These are phyloP conservation scores for Cyphomyrmex costatus DNA, from an alignment of 1,140 invertebrate species.

Conservation along the genomic window DNA sequence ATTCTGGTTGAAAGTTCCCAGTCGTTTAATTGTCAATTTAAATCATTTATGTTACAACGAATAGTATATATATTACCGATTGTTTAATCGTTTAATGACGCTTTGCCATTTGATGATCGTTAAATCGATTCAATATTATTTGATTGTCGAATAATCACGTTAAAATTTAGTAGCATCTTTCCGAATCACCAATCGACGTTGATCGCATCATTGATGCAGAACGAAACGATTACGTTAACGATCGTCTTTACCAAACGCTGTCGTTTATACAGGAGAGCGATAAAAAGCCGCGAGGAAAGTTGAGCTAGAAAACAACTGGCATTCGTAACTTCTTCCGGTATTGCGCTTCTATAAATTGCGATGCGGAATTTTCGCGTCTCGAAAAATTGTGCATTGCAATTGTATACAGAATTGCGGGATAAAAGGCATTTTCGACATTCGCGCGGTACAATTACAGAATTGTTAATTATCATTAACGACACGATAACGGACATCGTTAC, in stretches of 20 bases:
- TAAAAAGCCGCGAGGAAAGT: conserved; percentile 51
- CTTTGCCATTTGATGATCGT: background rate
- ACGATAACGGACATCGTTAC: conserved; percentile 1
- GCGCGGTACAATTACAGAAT: background rate
- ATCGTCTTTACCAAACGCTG: conserved; percentile 23
- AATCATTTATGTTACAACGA: conserved; percentile 1
- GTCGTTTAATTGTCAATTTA: conserved; percentile 42
- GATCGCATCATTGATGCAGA: conserved; percentile 36
- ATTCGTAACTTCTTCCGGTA: conserved; percentile 37
- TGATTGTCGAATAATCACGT: background rate
- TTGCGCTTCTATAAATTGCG: conserved; percentile 32
- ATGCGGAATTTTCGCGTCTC: background rate
- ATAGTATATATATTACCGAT: background rate
- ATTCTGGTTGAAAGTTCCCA: background rate
- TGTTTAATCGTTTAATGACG: background rate
- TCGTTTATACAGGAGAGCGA: conserved; percentile 2
- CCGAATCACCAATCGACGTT: background rate
- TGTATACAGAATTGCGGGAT: background rate
- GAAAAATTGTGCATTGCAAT: background rate
- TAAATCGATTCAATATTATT: background rate
- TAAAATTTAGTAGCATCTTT: background rate
- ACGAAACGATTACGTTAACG: conserved; percentile 62
- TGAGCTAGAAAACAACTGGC: conserved; percentile 15
- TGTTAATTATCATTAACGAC: conserved; percentile 9
- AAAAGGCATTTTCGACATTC: conserved; percentile 10